These are phyloP conservation scores for Sepioteuthis lessoniana DNA, from an alignment of 2,888 invertebrate genomes.

Conservation along the genomic window DNA sequence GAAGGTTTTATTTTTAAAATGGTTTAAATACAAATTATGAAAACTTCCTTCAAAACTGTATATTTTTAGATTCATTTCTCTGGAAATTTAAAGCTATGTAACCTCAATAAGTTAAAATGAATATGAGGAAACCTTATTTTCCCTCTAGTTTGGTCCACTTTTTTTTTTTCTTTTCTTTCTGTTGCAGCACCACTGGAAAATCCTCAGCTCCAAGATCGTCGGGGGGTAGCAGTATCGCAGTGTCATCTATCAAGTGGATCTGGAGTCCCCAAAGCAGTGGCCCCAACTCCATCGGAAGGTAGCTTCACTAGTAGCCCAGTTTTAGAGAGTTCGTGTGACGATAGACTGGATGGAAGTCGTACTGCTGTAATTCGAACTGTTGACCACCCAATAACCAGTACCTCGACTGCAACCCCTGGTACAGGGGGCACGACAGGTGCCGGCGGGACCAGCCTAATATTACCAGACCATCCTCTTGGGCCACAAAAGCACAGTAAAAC, in stretches of 20 bases:
- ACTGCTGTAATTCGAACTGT: constrained; percentile 26
- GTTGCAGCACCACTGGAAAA: constrained; percentile 44
- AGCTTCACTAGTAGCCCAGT: constrained; percentile 8
- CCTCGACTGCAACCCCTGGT: not conserved
- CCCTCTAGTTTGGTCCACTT: not conserved
- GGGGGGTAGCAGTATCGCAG: constrained; percentile 40
- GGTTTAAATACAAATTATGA: too few species aligned
- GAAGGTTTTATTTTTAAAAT: too few species aligned
- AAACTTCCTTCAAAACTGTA: too few species aligned
- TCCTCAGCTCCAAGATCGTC: constrained; percentile 43
- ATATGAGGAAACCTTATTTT: not conserved
- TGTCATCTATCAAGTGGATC: not conserved
- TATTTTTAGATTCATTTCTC: too few species aligned
- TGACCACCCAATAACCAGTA: constrained; percentile 33
- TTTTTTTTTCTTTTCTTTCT: not conserved
- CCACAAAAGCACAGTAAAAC: constrained; percentile 42
- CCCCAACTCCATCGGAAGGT: not conserved
- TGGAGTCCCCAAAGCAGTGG: not conserved
- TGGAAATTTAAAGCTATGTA: too few species aligned
- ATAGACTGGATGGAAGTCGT: constrained; percentile 35
- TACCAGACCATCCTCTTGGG: constrained; percentile 36
- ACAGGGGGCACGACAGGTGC: constrained; percentile 39
- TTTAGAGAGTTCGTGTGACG: constrained; percentile 40
- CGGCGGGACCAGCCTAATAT: constrained; percentile 38
- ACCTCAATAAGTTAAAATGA: too few species aligned